A percentile compares a stretch with the other conserved stretches of the same genome.
Evolutionary conservation across 2,888 invertebrate genomes (phyloP).

Genomic region (Lobophora halterata): DNA sequence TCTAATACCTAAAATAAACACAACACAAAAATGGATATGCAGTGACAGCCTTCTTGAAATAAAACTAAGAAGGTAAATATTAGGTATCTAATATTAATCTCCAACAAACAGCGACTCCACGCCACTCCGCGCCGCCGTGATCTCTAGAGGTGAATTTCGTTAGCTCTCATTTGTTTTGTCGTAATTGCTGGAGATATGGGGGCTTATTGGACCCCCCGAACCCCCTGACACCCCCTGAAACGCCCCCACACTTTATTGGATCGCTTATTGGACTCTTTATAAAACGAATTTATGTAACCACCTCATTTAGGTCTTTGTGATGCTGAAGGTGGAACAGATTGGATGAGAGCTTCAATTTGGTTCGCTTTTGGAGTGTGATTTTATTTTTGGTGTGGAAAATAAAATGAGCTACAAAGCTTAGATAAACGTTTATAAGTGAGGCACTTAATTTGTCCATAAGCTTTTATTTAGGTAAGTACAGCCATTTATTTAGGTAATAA

Average conservation of each 20-base stretch:
- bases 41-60: no score
- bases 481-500: no score
- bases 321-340: slow-evolving; percentile 18
- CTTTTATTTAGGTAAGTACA: no score
- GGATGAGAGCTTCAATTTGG: slow-evolving; percentile 19
- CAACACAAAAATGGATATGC: no score
- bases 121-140: slow-evolving; percentile 32
- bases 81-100: not conserved
- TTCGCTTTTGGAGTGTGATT: slow-evolving; percentile 14
- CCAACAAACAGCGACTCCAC: slow-evolving; percentile 36
- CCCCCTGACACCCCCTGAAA: slow-evolving; percentile 37
- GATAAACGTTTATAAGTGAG: no score
- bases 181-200: slow-evolving; percentile 76
- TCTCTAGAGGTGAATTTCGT: slow-evolving; percentile 74
- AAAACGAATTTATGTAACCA: slow-evolving; percentile 57
- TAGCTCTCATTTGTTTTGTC: slow-evolving; percentile 76
- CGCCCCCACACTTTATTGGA: slow-evolving; percentile 55
- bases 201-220: slow-evolving; percentile 49
- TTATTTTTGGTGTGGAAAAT: slow-evolving; percentile 8
- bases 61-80: not conserved
- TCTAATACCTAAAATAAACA: no score
- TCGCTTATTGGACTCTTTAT: slow-evolving; percentile 61
- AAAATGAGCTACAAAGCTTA: no score
- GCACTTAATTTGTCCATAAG: no score
- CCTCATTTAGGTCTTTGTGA: slow-evolving; percentile 45